Base-by-base conservation (phyloP, 92 coral and sea anemone species). In the Phymanthus crucifer region DNA sequence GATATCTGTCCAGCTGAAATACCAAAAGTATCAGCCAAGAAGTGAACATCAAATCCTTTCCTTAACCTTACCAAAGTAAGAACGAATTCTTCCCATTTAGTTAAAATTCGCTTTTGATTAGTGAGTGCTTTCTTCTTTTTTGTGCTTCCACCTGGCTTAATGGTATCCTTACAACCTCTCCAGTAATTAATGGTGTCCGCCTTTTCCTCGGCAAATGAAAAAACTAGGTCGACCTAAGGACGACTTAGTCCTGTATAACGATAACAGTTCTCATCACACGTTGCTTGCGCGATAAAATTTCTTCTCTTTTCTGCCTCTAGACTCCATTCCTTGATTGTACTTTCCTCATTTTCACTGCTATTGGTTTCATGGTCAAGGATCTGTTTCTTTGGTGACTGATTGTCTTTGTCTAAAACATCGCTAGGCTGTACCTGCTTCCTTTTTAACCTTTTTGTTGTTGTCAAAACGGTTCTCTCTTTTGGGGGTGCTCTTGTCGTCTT, bases 401-500 rank as follows among this genome's bases (percentile, higher is more conserved):
- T 12, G 32, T 77, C 50, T 32, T 40, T 76, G 19, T 61, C 77
- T 36, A 27, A 29, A 32, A 32, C 77, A 33, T 37, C 34, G 13
- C 77, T 40, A 32, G 48, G 3, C 16, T 73, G 45, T 43, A 43
- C 48, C 48, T 43, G 48, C 6, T 27, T 29, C 40, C 19, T 14
- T 5, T 35, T 58, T 24, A 11, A 32, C 47, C 32, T 80, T 70
- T 40, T 37, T 48, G 57, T 48, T n/a, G 38, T 80, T 24, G 52
- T 80, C 23, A 29, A 16, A 21, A 6, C 38, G 29, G 23, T 36
- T 73, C 70, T 81, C 27, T 37, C 46, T 18, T 78, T 72, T 23
- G 91, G 91, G n/a, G 82, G 75, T 47, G 82, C 84, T 79, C 88
- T 86, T 73, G 64, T 43, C n/a, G 73, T 12, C 48, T 89, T 89